phyloP scores from a whole-genome alignment of 2,888 invertebrate genomes.

The Allygus modestus region DNA sequence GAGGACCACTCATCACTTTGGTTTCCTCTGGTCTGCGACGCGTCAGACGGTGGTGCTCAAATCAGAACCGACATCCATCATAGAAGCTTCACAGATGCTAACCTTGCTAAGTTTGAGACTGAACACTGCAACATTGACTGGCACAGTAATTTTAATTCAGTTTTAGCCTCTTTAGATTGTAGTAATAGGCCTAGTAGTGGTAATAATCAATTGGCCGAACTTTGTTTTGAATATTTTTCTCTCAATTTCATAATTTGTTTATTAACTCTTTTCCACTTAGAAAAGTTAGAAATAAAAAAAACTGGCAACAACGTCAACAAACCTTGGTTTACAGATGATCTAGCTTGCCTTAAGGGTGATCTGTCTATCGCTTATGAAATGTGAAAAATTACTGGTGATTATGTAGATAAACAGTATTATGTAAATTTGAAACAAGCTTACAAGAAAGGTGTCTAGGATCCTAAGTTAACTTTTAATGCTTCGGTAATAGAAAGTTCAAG shows the following conservation, averaged over 20 bases:
- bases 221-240: slow-evolving; percentile 1
- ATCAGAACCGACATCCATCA: neutral
- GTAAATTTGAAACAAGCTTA: neutral
- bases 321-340: neutral
- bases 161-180: neutral
- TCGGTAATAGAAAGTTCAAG: neutral
- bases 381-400: neutral
- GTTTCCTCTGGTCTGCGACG: neutral
- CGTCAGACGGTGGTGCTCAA: neutral
- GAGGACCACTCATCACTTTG: neutral
- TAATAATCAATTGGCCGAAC: neutral
- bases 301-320: neutral
- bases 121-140: neutral
- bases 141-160: neutral
- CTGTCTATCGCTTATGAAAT: neutral
- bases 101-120: neutral
- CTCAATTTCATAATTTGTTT: neutral
- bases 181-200: neutral
- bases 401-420: neutral
- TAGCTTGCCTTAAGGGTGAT: neutral
- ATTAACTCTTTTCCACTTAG: neutral
- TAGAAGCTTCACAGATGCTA: neutral
- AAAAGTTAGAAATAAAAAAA: neutral
- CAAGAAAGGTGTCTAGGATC: neutral
- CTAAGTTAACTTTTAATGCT: slow-evolving; percentile 4